phyloP scores from a whole-genome alignment of 2,888 invertebrate species.

The Magallana nippona region DNA sequence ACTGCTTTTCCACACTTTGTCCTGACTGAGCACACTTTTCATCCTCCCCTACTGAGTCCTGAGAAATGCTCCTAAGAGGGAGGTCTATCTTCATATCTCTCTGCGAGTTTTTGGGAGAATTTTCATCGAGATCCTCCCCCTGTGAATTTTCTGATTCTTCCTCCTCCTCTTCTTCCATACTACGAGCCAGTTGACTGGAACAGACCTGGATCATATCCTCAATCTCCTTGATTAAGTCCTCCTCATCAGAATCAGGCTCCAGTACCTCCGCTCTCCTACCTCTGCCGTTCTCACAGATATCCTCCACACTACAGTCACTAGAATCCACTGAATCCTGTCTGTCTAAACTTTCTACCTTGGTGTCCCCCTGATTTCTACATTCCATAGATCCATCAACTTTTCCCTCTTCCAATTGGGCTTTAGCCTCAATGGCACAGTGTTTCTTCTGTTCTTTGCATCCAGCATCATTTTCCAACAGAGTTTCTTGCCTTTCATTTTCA shows the following conservation, averaged over 20 bases:
- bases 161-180: not conserved
- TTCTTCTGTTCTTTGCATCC: conserved; percentile 27
- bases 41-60: not conserved
- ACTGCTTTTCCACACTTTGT: not conserved
- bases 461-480: not conserved
- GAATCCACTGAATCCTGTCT: not conserved
- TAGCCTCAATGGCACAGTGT: not conserved
- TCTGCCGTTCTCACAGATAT: not conserved
- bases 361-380: not conserved
- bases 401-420: not conserved
- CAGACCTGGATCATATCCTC: conserved; percentile 14
- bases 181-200: conserved; percentile 2
- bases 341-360: not conserved
- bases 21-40: not conserved
- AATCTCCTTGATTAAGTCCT: not conserved
- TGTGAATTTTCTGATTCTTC: not conserved
- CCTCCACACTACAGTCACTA: conserved; percentile 13
- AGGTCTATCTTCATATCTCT: not conserved
- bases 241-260: not conserved
- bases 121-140: not conserved
- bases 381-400: not conserved
- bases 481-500: not conserved
- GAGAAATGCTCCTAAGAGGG: conserved; percentile 5
- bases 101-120: not conserved
- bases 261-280: not conserved